Percentiles rank a stretch among this genome's conserved stretches.
Conservation (phyloP, 2,888 invertebrate species). For the Parnassius apollo region DNA sequence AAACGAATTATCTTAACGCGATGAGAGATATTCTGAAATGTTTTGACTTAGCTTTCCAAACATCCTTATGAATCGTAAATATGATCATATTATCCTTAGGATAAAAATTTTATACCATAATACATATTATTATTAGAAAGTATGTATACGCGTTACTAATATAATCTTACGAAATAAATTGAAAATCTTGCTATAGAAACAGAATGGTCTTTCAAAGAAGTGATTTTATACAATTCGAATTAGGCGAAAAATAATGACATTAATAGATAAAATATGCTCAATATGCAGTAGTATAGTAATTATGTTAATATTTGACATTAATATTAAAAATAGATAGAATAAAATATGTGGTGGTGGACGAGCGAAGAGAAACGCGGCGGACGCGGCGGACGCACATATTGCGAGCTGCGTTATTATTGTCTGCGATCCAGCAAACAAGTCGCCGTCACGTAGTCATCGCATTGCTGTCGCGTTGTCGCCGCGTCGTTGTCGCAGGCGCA, state of each 20-base stretch:
- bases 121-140: conserved; percentile 78
- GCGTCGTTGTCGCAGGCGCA: conserved; percentile 31
- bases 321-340: conserved; percentile 81
- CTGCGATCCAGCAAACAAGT: conserved; percentile 35
- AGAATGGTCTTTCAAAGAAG: conserved; percentile 72
- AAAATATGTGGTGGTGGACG: conserved; percentile 78
- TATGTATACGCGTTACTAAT: conserved; percentile 79
- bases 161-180: conserved; percentile 79
- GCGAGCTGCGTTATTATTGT: conserved; percentile 61
- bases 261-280: conserved; percentile 78
- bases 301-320: conserved; percentile 80
- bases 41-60: conserved; percentile 73
- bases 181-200: conserved; percentile 72
- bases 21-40: conserved; percentile 79
- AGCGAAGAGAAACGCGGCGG: conserved; percentile 69
- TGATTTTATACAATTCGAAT: conserved; percentile 81
- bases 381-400: conserved; percentile 48
- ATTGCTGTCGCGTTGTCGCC: conserved; percentile 27
- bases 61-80: conserved; percentile 74
- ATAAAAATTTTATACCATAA: conserved; percentile 77
- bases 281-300: conserved; percentile 77
- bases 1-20: conserved; percentile 78
- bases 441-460: conserved; percentile 26
- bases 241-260: conserved; percentile 79
- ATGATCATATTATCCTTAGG: conserved; percentile 79